Base-by-base conservation (phyloP, 2,888 invertebrate species). In the Agapostemon virescens region DNA sequence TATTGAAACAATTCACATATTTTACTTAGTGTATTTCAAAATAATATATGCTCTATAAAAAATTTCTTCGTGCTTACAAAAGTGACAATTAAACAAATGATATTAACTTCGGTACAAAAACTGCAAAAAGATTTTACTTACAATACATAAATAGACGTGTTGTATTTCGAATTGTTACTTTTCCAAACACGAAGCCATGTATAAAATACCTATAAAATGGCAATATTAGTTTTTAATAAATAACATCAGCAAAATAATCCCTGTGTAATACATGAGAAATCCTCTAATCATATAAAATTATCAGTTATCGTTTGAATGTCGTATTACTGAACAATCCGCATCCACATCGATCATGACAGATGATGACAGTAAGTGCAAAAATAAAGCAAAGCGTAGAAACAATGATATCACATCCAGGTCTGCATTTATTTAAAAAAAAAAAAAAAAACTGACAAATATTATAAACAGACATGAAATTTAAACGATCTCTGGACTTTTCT, bases 161-260 rank as follows among this genome's bases (percentile, higher is more conserved):
- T 38, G 38, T 11, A 40, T n/a, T 55, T 70, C 58, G 38, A 76
- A 61, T 73, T 38, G 20, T 77, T 67, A 77, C 67, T 77, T 72
- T 78, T 78, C 67, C 61, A 79, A 71, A 78, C 70, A 78, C 36
- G 36, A 30, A 67, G 40, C 33, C 52, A 77, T 75, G 67, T 42
- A 58, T 64, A 26, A 49, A 63, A 40, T 77, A 77, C 63, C 38
- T 20, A 63, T 45, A 63, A 45, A 79, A 72, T 52, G 74, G 69
- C 42, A 70, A 40, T 36, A 55, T 23, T 70, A 9, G n/a, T 77
- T 58, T 20, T 45, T 66, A 71, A 63, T 74, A 69, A 55, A 36
- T 64, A 72, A 67, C 55, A 74, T 74, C 58, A 72, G 30, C 70
- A 79, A 85, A 72, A 45, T 77, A 84, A 79, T 45, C 66, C 73